Base-by-base conservation (phyloP, 2,888 invertebrate species). In the Philhelius pedissequus region DNA sequence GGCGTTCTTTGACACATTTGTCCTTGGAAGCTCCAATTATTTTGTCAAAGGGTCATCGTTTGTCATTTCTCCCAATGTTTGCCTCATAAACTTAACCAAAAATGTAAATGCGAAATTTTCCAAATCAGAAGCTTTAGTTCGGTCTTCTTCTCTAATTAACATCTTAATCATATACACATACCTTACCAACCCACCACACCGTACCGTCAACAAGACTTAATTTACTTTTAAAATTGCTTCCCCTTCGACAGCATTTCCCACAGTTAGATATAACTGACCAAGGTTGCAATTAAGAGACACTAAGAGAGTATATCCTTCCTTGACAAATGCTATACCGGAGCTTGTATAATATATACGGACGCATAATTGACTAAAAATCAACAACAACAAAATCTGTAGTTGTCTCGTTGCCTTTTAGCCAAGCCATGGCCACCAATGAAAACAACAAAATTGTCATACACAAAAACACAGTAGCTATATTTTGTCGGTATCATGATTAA, bases 401-500 rank as follows among this genome's bases (percentile, higher is more conserved):
- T 13, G 25, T 48, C 22, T n/a, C n/a, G n/a, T n/a, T n/a, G n/a
- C n/a, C 32, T 32, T n/a, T 66, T 35, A n/a, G n/a, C n/a, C n/a
- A n/a, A n/a, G n/a, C n/a, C n/a, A n/a, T n/a, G 48, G 20, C 58
- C 58, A 30, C 30, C 58, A 38, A 30, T 68, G n/a, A n/a, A 60
- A 66, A 83, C 50, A n/a, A 66, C 48, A 74, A 70, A 75, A 64
- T 78, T 70, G 74, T 75, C 52, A 64, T 58, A 70, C 64, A 52
- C 30, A 58, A 22, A n/a, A 58, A 74, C 54, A 74, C 52, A 70
- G 58, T 70, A n/a, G n/a, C n/a, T n/a, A n/a, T n/a, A 70, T 48
- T 22, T 79, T 83, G 74, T 45, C 74, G 66, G 80, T n/a, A n/a
- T 45, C 75, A 68, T 80, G 75, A 84, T 84, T 84, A 80, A 80